Conservation (phyloP, 2,113 vertebrate genomes). For the Turdus rufiventris region DNA sequence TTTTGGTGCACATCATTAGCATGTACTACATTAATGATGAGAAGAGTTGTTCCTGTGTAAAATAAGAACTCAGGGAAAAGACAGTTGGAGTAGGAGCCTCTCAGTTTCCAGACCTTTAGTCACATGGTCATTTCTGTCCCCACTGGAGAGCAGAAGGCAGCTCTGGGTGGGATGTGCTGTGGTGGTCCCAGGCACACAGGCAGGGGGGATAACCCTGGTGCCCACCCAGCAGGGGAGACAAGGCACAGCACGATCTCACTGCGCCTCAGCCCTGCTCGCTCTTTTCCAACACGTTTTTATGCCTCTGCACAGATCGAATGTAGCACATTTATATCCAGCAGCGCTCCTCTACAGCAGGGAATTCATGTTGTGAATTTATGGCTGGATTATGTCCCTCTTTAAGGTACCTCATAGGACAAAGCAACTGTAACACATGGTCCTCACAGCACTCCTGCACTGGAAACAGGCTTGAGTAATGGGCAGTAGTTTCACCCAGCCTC, state of each 20-base stretch:
- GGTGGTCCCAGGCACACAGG: fast-evolving
- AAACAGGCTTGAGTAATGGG: neutral
- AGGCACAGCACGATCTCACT: fast-evolving
- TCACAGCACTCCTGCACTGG: neutral
- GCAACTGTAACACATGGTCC: neutral
- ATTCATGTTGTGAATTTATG: conserved; percentile 26
- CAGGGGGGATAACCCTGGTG: neutral
- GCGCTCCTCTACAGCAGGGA: neutral
- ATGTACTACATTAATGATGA: neutral
- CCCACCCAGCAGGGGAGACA: fast-evolving
- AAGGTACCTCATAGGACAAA: neutral
- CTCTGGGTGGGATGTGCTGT: neutral
- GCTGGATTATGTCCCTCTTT: neutral
- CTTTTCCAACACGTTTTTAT: neutral
- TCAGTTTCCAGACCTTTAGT: neutral
- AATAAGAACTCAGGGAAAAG: neutral
- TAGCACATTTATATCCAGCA: conserved; percentile 14
- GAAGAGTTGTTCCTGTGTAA: neutral
- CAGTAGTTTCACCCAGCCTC: neutral
- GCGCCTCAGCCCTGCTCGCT: neutral
- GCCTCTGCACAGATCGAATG: neutral
- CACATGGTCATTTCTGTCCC: neutral
- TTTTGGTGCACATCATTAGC: neutral
- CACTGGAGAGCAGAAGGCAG: neutral
- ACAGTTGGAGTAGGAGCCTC: neutral